These are phyloP conservation scores for Larimichthys crocea DNA, from an alignment of 2,113 vertebrate genomes.

Conservation along the genomic window DNA sequence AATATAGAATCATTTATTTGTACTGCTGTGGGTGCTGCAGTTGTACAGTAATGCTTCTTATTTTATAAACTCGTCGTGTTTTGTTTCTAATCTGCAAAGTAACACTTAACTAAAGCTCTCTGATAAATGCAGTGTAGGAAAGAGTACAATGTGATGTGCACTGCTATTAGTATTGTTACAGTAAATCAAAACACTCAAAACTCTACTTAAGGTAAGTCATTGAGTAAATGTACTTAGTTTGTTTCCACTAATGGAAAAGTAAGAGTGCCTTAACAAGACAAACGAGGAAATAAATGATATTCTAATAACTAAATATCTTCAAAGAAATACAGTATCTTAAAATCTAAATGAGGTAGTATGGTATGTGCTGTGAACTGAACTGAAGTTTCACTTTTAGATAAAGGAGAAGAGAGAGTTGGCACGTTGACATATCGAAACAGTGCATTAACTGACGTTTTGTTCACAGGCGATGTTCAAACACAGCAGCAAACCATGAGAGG, in stretches of 20 bases:
- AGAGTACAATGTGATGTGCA: too few species aligned
- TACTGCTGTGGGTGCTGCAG: background rate
- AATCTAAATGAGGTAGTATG: background rate
- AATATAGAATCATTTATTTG: background rate
- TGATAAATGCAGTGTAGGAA: too few species aligned
- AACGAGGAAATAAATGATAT: background rate
- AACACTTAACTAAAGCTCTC: too few species aligned
- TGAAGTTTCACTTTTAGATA: background rate
- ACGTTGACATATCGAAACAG: slow-evolving; percentile 1
- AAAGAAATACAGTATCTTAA: too few species aligned
- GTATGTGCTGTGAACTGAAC: background rate
- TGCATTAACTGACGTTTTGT: background rate
- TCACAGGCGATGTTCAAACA: background rate
- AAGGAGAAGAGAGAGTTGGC: slow-evolving; percentile 16
- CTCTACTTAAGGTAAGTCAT: too few species aligned
- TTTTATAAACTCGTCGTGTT: background rate
- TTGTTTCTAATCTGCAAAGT: background rate
- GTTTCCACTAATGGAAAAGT: background rate
- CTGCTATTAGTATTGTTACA: background rate
- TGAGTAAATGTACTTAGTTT: background rate
- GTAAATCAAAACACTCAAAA: background rate
- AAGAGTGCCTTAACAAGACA: background rate
- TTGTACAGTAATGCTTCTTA: background rate
- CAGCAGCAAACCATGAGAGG: slow-evolving; percentile 26
- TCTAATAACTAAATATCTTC: background rate